Base-by-base conservation (phyloP, 2,797 vertebrate genomes). In the Periparus ater region DNA sequence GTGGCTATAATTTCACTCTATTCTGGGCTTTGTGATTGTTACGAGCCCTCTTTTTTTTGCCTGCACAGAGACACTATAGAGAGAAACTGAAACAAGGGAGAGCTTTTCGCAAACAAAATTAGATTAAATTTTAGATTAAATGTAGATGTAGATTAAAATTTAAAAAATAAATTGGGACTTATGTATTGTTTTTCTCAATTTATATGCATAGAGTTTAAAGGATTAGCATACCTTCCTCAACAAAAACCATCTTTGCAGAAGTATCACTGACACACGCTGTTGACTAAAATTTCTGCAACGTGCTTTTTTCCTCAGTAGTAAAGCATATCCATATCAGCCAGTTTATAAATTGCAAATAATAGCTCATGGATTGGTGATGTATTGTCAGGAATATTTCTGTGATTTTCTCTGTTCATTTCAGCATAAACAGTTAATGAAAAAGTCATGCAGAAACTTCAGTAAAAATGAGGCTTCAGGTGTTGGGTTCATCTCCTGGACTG, bases 261-360 rank as follows among this genome's bases (percentile, higher is more conserved):
- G 51, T 73, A 34, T 61, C 73, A 79, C 58, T 71, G 45, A 70
- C 57, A 87, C 74, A 83, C 8, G 18, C 7, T 20, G 57, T 71
- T 88, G 67, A 92, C 92, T 91, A 58, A 78, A 82, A 86, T 94
- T 92, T 67, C 85, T 96, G 71, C 78, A 67, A 21, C 71, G 25
- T 94, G 73, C 72, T 86, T 93, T 91, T 85, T 74, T 79, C 65
- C 90, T 91, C 17, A 3, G 66, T 86, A 95, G 91, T 88, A 95
- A 96, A 89, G 85, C 25, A 14, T 93, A 96, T 90, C 62, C 32
- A 19, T 93, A 97, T 97, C 96, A 94, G 70, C 71, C 93, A 80
- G 85, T 81, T 91, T 97, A 97, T 96, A 97, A 97, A 97, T 95
- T 97, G 96, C 85, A 97, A 97, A 93, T 97, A 97, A 97, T 97